These are phyloP conservation scores for Beris chalybata DNA, from an alignment of 2,888 invertebrate genomes.

Conservation along the genomic window DNA sequence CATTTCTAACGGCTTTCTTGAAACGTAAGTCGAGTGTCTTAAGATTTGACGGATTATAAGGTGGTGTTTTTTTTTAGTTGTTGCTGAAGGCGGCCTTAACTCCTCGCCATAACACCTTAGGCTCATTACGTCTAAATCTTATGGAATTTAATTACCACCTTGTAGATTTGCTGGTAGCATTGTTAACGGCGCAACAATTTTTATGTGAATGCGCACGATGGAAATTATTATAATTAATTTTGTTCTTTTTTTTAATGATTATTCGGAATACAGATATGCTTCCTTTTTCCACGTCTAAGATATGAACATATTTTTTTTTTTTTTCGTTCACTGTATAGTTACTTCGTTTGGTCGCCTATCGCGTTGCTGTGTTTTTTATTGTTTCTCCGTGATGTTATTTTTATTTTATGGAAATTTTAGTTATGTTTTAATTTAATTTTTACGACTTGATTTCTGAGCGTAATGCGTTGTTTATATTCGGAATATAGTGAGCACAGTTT, in stretches of 20 bases:
- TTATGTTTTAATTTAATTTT: constrained; percentile 17
- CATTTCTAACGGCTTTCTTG: too few species aligned
- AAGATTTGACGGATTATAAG: too few species aligned
- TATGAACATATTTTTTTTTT: too few species aligned
- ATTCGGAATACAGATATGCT: too few species aligned
- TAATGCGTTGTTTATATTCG: constrained; percentile 22
- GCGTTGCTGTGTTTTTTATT: constrained; percentile 2
- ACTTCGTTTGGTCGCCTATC: too few species aligned
- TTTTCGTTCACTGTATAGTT: too few species aligned
- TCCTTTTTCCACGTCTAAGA: too few species aligned
- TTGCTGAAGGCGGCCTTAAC: too few species aligned
- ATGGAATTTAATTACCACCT: constrained; percentile 16
- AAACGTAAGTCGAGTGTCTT: too few species aligned
- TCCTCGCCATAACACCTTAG: too few species aligned
- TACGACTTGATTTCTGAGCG: constrained; percentile 8
- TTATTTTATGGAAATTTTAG: constrained; percentile 19
- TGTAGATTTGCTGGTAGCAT: constrained; percentile 2
- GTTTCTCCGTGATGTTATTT: constrained; percentile 14
- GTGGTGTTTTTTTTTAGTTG: too few species aligned
- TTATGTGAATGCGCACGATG: constrained; percentile 15
- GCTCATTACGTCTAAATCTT: neutral
- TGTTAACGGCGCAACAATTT: constrained; percentile 11
- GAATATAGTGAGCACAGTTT: constrained; percentile 10
- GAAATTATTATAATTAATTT: constrained; percentile 12
- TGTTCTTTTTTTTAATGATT: too few species aligned